phyloP scores from a whole-genome alignment of 2,113 vertebrate genomes.

The Hystrix brachyura region DNA sequence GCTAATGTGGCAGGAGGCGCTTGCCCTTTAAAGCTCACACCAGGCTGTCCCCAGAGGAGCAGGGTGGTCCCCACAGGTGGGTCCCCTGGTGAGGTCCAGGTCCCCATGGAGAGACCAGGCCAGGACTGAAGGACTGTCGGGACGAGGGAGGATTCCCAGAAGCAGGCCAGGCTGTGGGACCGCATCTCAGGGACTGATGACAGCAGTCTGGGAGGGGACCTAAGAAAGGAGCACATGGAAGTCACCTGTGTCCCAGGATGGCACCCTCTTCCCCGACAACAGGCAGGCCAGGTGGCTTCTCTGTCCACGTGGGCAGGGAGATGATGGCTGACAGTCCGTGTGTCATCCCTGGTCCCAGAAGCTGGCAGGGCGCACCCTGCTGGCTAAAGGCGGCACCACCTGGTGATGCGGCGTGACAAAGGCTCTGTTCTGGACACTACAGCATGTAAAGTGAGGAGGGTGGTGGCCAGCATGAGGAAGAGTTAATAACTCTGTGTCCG shows the following conservation, averaged over 20 bases:
- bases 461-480: not conserved
- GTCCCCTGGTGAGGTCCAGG: not conserved
- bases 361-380: not conserved
- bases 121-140: not conserved
- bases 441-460: not conserved
- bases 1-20: constrained; percentile 40
- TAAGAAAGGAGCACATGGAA: not conserved
- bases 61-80: not conserved
- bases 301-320: not conserved
- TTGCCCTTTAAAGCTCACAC: constrained; percentile 61
- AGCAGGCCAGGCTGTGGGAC: not conserved
- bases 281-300: not conserved
- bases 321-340: not conserved
- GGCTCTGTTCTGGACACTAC: not conserved
- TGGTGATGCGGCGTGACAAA: not conserved
- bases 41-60: constrained; percentile 47
- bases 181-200: too few relatives aligned
- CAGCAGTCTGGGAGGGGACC: not conserved
- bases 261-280: rapidly evolving
- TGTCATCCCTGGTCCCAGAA: not conserved
- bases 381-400: not conserved
- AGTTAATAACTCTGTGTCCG: not conserved
- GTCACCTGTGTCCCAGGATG: not conserved
- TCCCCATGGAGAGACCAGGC: not conserved
- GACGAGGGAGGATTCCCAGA: not conserved